Evolutionary conservation across 2,113 vertebrate genomes (phyloP).

Genomic region (Procavia capensis): DNA sequence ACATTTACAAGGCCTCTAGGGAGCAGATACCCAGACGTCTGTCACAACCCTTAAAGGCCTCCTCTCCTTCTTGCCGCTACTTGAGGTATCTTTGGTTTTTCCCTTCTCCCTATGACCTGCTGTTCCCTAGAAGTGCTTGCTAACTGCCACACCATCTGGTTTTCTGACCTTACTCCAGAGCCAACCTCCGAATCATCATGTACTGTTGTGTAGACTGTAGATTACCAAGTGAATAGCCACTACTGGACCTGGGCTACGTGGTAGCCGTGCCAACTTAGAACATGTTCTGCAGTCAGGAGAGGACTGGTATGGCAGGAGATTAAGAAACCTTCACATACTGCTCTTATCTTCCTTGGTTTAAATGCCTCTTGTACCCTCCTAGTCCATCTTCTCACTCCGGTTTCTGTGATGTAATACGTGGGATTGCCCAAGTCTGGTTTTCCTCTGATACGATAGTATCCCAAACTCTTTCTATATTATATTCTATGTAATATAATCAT

Average conservation of each 20-base stretch:
- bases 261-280: neutral
- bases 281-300: neutral
- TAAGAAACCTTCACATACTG: neutral
- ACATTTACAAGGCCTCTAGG: neutral
- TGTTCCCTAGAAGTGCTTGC: neutral
- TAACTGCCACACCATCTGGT: neutral
- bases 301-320: neutral
- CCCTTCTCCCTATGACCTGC: neutral
- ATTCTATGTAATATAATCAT: neutral
- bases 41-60: neutral
- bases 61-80: neutral
- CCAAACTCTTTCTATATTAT: neutral
- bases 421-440: neutral
- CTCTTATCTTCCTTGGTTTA: neutral
- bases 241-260: neutral
- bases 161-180: neutral
- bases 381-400: neutral
- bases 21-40: neutral
- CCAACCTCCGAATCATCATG: neutral
- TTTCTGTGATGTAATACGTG: slow-evolving; percentile 34
- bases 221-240: neutral
- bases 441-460: neutral
- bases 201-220: neutral
- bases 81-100: neutral
- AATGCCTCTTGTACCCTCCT: neutral